Base-by-base conservation (phyloP, 1,140 invertebrate genomes). In the Periplaneta americana region DNA sequence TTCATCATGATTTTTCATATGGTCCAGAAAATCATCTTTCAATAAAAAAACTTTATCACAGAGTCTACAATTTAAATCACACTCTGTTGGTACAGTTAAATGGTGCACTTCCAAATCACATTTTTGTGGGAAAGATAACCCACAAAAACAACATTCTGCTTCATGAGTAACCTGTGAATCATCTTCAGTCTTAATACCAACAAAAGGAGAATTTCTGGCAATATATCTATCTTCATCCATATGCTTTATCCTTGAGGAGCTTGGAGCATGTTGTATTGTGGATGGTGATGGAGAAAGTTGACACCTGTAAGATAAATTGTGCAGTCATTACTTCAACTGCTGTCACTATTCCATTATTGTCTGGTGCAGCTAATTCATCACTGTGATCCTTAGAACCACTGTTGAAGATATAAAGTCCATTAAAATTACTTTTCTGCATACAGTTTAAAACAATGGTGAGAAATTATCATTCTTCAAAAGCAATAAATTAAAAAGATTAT, bases 261-360 rank as follows among this genome's bases (percentile, higher is more conserved):
- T 28, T 66, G 48, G 48, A 28, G n/a, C 28, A n/a, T 66, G 28
- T 78, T 22, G 35, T 4, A 37, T 6, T 78, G 33, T 78, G 34
- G n/a, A 28, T 6, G 35, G 31, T 78, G 77, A 78, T 35, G 77
- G 39, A 32, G 77, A 78, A 78, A 37, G 37, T 15, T 57, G 31
- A 74, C 33, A 80, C 79, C 79, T 80, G 79, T 39, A 80, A 80
- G 79, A 80, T 28, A 80, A 80, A 80, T 32, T 80, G 66, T 33
- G 79, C 48, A 74, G n/a, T 74, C 48, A 80, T 74, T 80, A 80
- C 79, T 74, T 74, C 33, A n/a, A n/a, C n/a, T n/a, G n/a, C n/a
- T n/a, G n/a, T n/a, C 11, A n/a, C 48, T n/a, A 28, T 28, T 28
- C 48, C 48, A n/a, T n/a, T n/a, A n/a, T n/a, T n/a, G n/a, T n/a